Evolutionary conservation across 2,113 vertebrate species (phyloP), one percentile per base, ranked within the genome.

Genomic region (Nesospiza acunhae): DNA sequence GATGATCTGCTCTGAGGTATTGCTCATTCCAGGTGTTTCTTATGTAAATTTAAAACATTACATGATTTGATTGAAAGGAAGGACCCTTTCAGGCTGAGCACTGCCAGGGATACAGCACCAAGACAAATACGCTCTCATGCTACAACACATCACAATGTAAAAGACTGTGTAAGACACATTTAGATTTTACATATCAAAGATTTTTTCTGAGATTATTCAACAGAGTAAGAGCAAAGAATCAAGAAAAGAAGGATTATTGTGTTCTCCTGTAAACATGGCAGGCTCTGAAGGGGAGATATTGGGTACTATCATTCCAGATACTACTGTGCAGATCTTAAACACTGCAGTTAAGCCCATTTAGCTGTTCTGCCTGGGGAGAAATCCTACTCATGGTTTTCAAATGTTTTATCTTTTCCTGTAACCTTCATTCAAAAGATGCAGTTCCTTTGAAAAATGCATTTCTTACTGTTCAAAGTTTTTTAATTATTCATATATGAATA

Each of bases 101-200:
- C 85, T 97, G 92, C 17, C 52, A 94, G 13, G 39, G 39, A 46
- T 37, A 68, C 15, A 68, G 23, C 53, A 60, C 72, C 90, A 95
- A 93, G 46, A 94, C 68, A 93, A 96, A 93, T n/a, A 67, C 12
- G 21, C 23, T 94, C 93, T 77, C 85, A 84, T 68, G 85, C 88
- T 77, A 92, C 59, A 96, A 53, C 73, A 90, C 95, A 84, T 10
- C 84, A 10, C 28, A 93, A 78, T 87, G 59, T 49, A 91, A 74
- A 59, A 94, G 90, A 95, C 69, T 46, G 49, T 77, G 63, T 89
- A 92, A 84, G 21, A 83, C 15, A 42, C 58, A n/a, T 42, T n/a
- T 31, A 28, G 4, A 74, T 62, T 77, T 80, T 62, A 44, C 49
- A 21, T 30, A 66, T 62, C 2, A 13, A 27, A 59, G 4, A 4